Percentiles rank a stretch among this genome's conserved stretches.
Conservation (phyloP, 2,888 invertebrate species). For the Leptinotarsa haldemani region DNA sequence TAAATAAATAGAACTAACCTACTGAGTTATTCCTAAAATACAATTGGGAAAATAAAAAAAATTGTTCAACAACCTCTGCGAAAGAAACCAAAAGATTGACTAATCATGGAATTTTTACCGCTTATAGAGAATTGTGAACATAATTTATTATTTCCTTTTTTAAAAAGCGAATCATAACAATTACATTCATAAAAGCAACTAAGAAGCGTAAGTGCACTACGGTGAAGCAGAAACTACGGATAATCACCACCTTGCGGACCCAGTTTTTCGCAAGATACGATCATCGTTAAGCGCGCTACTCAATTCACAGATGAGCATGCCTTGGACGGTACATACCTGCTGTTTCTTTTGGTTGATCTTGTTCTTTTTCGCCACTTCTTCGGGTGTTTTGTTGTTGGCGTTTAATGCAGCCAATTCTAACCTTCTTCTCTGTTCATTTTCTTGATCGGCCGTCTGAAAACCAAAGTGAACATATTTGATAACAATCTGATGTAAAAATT, state of each 20-base stretch:
- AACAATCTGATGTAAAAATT: neutral
- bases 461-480: slow-evolving; percentile 14
- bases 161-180: neutral
- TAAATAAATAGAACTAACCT: slow-evolving; percentile 12
- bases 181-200: slow-evolving; percentile 9
- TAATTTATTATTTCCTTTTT: slow-evolving; percentile 14
- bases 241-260: slow-evolving; percentile 23
- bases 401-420: slow-evolving; percentile 84
- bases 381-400: slow-evolving; percentile 75
- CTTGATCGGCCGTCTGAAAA: slow-evolving; percentile 86
- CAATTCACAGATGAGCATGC: slow-evolving; percentile 40
- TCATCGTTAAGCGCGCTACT: slow-evolving; percentile 21
- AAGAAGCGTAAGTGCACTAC: neutral
- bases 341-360: slow-evolving; percentile 90
- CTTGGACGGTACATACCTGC: slow-evolving; percentile 74
- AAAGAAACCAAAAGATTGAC: neutral
- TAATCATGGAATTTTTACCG: slow-evolving; percentile 4
- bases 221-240: neutral
- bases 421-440: slow-evolving; percentile 91
- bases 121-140: slow-evolving; percentile 2
- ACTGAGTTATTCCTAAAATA: neutral
- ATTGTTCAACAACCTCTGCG: slow-evolving; percentile 12
- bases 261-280: slow-evolving; percentile 32
- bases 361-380: slow-evolving; percentile 79
- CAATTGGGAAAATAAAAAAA: slow-evolving; percentile 13